A percentile compares a stretch with the other conserved stretches of the same genome.
Evolutionary conservation across 2,113 vertebrate species (phyloP).

Genomic region (Eclectus roratus): DNA sequence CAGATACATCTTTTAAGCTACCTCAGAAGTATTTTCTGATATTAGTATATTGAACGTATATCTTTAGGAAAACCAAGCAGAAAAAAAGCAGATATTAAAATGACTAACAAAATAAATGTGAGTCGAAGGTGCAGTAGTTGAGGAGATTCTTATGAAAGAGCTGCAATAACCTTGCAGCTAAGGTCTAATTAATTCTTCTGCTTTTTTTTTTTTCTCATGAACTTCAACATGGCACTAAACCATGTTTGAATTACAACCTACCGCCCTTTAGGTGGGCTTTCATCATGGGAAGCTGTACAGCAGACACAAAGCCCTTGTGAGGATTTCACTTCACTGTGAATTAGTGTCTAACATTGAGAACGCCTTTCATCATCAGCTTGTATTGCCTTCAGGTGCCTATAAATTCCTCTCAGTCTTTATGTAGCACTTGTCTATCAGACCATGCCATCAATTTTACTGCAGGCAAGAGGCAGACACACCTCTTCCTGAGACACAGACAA

Average conservation of each 20-base stretch:
- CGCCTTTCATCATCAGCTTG: slow-evolving; percentile 74
- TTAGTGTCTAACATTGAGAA: slow-evolving; percentile 74
- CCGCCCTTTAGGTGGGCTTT: slow-evolving; percentile 64
- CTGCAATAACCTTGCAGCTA: background rate
- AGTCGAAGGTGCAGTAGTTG: background rate
- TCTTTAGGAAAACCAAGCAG: background rate
- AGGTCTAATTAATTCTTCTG: slow-evolving; percentile 6
- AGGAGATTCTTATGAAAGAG: background rate
- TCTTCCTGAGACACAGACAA: slow-evolving; percentile 75
- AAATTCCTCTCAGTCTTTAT: slow-evolving; percentile 76
- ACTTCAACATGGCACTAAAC: slow-evolving; percentile 57
- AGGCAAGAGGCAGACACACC: slow-evolving; percentile 76
- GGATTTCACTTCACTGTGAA: slow-evolving; percentile 71
- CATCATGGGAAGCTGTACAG: slow-evolving; percentile 47
- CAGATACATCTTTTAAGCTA: background rate
- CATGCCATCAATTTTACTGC: slow-evolving; percentile 79
- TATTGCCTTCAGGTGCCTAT: slow-evolving; percentile 79
- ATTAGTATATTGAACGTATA: background rate
- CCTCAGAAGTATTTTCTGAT: background rate
- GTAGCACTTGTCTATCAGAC: slow-evolving; percentile 78
- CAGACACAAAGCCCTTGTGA: slow-evolving; percentile 64
- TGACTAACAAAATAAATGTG: background rate
- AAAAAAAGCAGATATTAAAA: background rate
- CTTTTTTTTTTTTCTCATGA: slow-evolving; percentile 19
- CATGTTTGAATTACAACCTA: slow-evolving; percentile 37